These are phyloP conservation scores for Thunnus thynnus DNA, from an alignment of 2,113 vertebrate species.

Conservation along the genomic window DNA sequence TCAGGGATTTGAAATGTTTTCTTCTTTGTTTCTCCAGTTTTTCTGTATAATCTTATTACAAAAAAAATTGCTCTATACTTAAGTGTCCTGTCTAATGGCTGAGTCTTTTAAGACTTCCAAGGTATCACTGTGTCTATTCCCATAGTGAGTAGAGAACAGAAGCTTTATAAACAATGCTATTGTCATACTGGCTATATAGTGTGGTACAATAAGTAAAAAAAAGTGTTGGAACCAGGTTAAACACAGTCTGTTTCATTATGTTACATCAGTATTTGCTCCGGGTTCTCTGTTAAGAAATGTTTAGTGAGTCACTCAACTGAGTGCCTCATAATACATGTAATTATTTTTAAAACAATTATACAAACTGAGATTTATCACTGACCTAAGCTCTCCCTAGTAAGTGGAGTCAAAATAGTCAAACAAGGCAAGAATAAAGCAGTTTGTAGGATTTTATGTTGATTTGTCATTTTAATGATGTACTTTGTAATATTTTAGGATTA, in stretches of 20 bases:
- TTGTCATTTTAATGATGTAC: too few species aligned
- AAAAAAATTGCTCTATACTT: background rate
- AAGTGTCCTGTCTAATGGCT: too few species aligned
- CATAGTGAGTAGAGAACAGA: background rate
- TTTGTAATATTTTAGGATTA: too few species aligned
- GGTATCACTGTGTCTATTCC: background rate
- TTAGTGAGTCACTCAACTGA: background rate
- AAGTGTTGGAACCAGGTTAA: background rate
- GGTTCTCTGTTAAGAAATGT: background rate
- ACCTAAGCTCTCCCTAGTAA: background rate
- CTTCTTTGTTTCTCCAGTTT: too few species aligned
- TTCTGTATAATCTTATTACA: too few species aligned
- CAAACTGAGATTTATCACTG: too few species aligned
- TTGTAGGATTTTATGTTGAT: background rate
- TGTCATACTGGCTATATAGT: background rate
- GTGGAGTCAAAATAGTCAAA: background rate
- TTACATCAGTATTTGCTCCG: background rate
- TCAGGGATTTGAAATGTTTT: too few species aligned
- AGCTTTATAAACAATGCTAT: background rate
- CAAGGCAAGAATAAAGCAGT: background rate
- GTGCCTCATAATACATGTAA: background rate
- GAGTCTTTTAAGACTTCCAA: too few species aligned
- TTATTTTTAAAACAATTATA: constrained; percentile 1
- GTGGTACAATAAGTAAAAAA: too few species aligned
- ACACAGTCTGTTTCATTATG: background rate